A percentile compares a stretch with the other conserved stretches of the same genome.
Conservation (phyloP, 2,888 invertebrate genomes). For the Drymonia ruficornis region DNA sequence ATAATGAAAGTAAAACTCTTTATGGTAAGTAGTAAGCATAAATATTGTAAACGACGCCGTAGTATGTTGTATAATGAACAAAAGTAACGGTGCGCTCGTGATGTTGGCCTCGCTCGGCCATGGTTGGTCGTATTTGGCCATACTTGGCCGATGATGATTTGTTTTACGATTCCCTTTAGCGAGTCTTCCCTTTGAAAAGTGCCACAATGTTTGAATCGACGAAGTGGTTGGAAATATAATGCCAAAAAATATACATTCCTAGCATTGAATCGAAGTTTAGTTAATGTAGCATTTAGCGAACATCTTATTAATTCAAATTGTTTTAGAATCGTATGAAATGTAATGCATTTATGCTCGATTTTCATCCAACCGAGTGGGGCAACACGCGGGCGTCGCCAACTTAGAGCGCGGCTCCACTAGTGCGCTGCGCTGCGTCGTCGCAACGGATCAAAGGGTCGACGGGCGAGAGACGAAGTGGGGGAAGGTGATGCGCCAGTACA, state of each 20-base stretch:
- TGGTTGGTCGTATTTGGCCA: neutral
- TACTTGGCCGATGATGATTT: neutral
- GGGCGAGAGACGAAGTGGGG: no score
- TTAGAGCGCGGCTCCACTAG: no score
- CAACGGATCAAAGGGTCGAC: no score
- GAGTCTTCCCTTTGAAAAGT: conserved; percentile 2
- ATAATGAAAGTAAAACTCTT: conserved; percentile 44
- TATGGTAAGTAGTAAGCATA: conserved; percentile 75
- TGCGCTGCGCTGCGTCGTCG: no score
- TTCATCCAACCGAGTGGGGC: conserved; percentile 2
- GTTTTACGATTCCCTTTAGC: neutral
- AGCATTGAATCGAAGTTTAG: neutral
- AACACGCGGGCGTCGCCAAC: conserved; percentile 29
- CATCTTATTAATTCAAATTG: neutral
- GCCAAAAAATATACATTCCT: conserved; percentile 4
- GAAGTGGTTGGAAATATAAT: neutral
- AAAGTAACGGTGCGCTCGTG: conserved; percentile 29
- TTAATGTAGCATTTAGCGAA: neutral
- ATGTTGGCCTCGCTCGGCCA: conserved; percentile 19
- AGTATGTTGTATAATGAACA: conserved; percentile 51
- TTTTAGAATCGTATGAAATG: neutral
- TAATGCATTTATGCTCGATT: neutral
- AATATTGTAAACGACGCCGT: conserved; percentile 61
- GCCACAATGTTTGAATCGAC: neutral
- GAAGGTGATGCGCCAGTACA: no score